A percentile compares a stretch with the other conserved stretches of the same genome.
Evolutionary conservation across 2,797 vertebrate genomes (phyloP).

Genomic region (Anableps anableps): DNA sequence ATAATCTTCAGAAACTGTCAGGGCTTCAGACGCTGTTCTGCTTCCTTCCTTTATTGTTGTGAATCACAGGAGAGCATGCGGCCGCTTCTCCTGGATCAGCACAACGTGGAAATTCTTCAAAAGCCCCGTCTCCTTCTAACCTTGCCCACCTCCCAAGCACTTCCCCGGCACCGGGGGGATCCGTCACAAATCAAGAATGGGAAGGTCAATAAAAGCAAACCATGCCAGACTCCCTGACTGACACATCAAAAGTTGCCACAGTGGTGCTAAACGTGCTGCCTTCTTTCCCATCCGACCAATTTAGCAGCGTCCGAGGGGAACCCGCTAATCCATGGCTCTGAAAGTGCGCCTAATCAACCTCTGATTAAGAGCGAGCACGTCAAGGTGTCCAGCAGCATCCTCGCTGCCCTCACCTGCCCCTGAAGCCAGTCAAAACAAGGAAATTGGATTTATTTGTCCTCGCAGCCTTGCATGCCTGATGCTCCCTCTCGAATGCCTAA

Average conservation of each 20-base stretch:
- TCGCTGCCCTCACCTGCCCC: slow-evolving; percentile 25
- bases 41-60: slow-evolving; percentile 51
- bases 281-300: slow-evolving; percentile 72
- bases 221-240: slow-evolving; percentile 59
- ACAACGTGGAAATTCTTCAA: slow-evolving; percentile 67
- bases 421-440: slow-evolving; percentile 43
- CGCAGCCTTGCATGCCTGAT: slow-evolving; percentile 6
- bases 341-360: slow-evolving; percentile 70
- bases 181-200: slow-evolving; percentile 74
- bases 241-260: slow-evolving; percentile 68
- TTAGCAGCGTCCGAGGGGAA: slow-evolving; percentile 71
- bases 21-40: slow-evolving; percentile 31
- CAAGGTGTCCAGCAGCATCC: slow-evolving; percentile 57
- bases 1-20: slow-evolving; percentile 43
- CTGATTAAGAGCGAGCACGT: slow-evolving; percentile 69
- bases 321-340: slow-evolving; percentile 69
- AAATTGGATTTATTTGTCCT: slow-evolving; percentile 53
- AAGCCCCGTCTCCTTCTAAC: slow-evolving; percentile 59
- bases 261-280: slow-evolving; percentile 47
- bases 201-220: slow-evolving; percentile 65
- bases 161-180: slow-evolving; percentile 63
- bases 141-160: slow-evolving; percentile 38
- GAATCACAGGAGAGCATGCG: slow-evolving; percentile 37
- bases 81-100: slow-evolving; percentile 62
- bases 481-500: slow-evolving; percentile 31